Base-by-base conservation (phyloP, 2,888 invertebrate genomes). In the Alloscopus bannaensis region DNA sequence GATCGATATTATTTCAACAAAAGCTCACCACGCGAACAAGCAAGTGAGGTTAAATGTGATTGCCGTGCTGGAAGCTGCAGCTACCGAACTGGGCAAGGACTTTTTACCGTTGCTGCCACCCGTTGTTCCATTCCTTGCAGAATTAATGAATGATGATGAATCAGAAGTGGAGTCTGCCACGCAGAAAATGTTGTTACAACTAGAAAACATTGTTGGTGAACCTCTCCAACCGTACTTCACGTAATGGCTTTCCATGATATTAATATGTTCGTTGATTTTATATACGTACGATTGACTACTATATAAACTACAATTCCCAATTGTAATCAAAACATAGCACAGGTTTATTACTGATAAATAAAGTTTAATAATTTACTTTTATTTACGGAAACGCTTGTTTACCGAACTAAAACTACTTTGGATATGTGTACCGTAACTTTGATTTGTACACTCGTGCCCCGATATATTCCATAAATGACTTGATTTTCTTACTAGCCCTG, bases 41-140 rank as follows among this genome's bases (percentile, higher is more conserved):
- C 20, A 47, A 59, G 90, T 91, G 36, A 91, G 95, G 70, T 90
- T 95, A 64, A 90, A 91, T 65, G 92, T 94, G 0, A 89, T 96
- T 47, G 91, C 92, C 83, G 92, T 93, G 81, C 89, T 95, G 84
- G 93, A 94, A 68, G 93, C 93, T 84, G 92, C 96, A 86, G 95
- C 95, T 2, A 91, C 92, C 60, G 95, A 94, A 87, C 90, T 98
- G 1, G 96, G 95, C 2, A 95, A 95, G 88, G 95, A 95, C 87
- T 98, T 96, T 89, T 90, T 96, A 86, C 93, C 95, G 0, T 90
- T 98, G 0, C 88, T 98, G 64, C 96, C 98, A 0, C 98, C 98
- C 88, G 96, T 96, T 3, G 94, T 98, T 81, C 97, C 97, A 0
- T 97, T 97, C 90, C 90, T 98, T 40, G 95, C 97, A 0, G 98